Base-by-base conservation (phyloP, 2,888 invertebrate genomes). In the Ceraclea dissimilis region DNA sequence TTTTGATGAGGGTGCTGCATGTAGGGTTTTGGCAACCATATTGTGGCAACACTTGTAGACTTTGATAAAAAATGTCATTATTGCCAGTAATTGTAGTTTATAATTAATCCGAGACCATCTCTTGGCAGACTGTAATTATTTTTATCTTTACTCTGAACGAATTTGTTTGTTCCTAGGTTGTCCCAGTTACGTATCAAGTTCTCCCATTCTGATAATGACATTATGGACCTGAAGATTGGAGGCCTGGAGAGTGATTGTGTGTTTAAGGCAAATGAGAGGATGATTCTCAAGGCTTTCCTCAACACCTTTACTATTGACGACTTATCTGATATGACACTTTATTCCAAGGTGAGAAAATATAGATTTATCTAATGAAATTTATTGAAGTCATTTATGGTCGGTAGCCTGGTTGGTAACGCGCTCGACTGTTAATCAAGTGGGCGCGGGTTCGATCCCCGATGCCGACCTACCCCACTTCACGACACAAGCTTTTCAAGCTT, bases 211-310 rank as follows among this genome's bases (percentile, higher is more conserved):
- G 89, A 89, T 64, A 78, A 81, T 55, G 83, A 87, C 60, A 77
- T 88, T 57, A 72, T 88, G 43, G 84, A 86, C 64, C 69, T 88
- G 13, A 79, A 83, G 50, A 71, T 90, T 18, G 67, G 75, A 44
- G 83, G 85, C 0, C 66, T 90, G 57, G 88, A 89, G 71, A 83
- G 85, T 64, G 88, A 88, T 71, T 85, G 87, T 65, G 79, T 88
- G 61, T 86, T 88, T 69, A 83, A 87, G 65, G 86, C 87, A 1
- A 88, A 88, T 64, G 88, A 88, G 66, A 77, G 86, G 64, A 84
- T 87, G 74, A 84, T 88, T 31, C 78, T 90, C 64, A 79, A 86
- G 58, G 78, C 84, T 18, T 85, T 83, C 66, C 74, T 90, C 26
- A 80, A 82, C 56, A 82, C 82, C 4, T 68, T 90, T 44, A 78